These are phyloP conservation scores for Anomalospiza imberbis DNA, from an alignment of 2,797 vertebrate species.

Conservation along the genomic window DNA sequence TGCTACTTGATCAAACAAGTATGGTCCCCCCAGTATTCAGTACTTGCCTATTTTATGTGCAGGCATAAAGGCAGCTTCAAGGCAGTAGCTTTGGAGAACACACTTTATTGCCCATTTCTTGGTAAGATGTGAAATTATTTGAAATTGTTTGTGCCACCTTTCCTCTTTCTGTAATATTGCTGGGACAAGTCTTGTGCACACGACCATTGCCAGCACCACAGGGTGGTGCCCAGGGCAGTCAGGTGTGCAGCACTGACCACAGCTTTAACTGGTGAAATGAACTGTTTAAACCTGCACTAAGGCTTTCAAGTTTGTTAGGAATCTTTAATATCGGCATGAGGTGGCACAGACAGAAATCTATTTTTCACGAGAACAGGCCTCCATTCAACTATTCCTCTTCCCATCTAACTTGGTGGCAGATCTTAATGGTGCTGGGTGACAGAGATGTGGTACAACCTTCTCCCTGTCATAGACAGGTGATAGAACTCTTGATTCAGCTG, in stretches of 20 bases:
- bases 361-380: not conserved
- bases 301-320: not conserved
- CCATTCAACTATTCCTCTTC: not conserved
- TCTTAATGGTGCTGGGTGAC: not conserved
- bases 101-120: not conserved
- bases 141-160: not conserved
- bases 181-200: not conserved
- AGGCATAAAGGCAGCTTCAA: not conserved
- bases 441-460: not conserved
- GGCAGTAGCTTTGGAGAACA: not conserved
- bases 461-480: not conserved
- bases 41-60: not conserved
- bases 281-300: not conserved
- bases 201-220: not conserved
- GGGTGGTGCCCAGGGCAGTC: not conserved
- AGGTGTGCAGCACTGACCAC: not conserved
- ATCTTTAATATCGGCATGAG: not conserved
- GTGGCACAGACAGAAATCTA: not conserved
- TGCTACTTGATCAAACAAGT: not conserved
- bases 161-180: not conserved
- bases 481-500: not conserved
- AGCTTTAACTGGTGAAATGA: not conserved
- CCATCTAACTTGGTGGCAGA: not conserved
- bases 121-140: not conserved
- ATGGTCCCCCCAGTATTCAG: not conserved